Percentiles rank a stretch among this genome's conserved stretches.
These are phyloP conservation scores for Lepetodrilus schrolli DNA, from an alignment of 2,888 invertebrate species.

Conservation along the genomic window DNA sequence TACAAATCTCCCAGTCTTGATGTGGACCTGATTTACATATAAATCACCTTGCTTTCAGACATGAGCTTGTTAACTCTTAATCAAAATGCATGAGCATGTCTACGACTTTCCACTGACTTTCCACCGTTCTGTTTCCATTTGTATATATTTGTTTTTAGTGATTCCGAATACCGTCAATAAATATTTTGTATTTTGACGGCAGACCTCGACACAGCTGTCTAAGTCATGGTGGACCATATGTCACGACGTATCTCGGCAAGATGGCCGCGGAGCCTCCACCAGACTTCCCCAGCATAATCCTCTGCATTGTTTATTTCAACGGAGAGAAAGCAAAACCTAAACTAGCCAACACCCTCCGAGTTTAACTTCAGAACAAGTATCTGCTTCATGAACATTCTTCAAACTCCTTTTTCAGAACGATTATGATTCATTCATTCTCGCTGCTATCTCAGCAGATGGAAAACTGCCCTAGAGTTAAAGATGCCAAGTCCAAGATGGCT, in stretches of 20 bases:
- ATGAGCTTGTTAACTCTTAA: too few relatives aligned
- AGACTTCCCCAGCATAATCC: background rate
- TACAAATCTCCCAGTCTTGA: too few relatives aligned
- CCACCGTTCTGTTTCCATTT: slow-evolving; percentile 13
- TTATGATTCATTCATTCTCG: background rate
- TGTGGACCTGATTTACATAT: too few relatives aligned
- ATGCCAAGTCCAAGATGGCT: background rate
- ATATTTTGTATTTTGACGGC: slow-evolving; percentile 23
- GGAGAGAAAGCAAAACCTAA: background rate
- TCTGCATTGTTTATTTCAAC: background rate
- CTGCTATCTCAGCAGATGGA: slow-evolving; percentile 4
- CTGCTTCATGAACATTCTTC: slow-evolving; percentile 1
- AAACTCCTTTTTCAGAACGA: background rate
- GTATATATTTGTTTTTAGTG: slow-evolving; percentile 14
- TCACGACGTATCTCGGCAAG: background rate
- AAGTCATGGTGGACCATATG: background rate
- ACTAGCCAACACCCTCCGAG: background rate
- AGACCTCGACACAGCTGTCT: background rate
- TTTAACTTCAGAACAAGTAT: background rate
- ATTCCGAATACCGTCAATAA: background rate
- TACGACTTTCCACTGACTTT: background rate
- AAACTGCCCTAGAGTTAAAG: background rate
- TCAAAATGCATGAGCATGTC: background rate
- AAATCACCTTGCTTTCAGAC: too few relatives aligned
- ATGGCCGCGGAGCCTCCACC: background rate